Percentiles rank a stretch among this genome's conserved stretches.
phyloP scores from a whole-genome alignment of 2,888 invertebrate genomes.

The Conomelus anceps region DNA sequence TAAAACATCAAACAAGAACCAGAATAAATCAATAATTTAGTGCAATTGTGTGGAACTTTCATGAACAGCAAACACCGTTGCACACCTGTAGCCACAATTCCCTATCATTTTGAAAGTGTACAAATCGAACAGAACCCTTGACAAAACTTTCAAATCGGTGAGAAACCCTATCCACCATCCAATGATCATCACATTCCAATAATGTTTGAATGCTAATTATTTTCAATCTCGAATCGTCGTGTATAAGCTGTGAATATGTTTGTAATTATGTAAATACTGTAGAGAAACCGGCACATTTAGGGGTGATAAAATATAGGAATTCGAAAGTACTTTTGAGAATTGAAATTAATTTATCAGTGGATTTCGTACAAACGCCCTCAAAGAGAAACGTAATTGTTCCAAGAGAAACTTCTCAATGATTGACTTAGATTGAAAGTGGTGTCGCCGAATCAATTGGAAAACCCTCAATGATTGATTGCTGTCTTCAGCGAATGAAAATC shows the following conservation, averaged over 20 bases:
- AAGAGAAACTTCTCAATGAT: background rate
- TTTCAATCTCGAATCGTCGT: background rate
- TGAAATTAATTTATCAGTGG: background rate
- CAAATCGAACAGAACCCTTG: no score
- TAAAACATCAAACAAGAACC: background rate
- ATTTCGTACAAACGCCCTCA: background rate
- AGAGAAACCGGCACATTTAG: background rate
- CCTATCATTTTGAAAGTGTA: background rate
- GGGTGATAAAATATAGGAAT: background rate
- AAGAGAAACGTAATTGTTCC: background rate
- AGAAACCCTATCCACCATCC: background rate
- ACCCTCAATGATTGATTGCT: background rate
- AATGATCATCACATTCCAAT: background rate
- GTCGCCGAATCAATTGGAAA: background rate
- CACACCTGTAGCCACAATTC: background rate
- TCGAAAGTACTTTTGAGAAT: background rate
- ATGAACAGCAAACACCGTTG: background rate
- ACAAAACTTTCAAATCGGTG: background rate
- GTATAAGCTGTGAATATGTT: background rate
- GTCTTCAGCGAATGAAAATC: background rate
- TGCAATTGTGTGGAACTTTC: background rate
- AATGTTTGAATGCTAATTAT: background rate
- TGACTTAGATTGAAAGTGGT: background rate
- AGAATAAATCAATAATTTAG: background rate
- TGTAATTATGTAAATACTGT: background rate